A percentile compares a stretch with the other conserved stretches of the same genome.
Evolutionary conservation across 2,888 invertebrate species (phyloP).

Genomic region (Branchinecta sandiegonensis): DNA sequence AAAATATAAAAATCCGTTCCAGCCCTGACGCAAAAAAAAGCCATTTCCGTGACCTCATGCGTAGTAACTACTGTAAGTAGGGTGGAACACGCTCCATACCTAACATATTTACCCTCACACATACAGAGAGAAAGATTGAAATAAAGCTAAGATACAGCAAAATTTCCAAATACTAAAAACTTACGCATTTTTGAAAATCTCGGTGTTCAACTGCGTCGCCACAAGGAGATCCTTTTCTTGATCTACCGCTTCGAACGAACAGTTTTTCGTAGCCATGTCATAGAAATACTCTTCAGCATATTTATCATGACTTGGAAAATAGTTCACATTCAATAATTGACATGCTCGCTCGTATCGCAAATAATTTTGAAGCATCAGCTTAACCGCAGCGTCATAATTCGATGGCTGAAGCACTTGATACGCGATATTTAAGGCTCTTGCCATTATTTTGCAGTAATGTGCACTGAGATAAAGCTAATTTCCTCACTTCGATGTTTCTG

Average conservation of each 20-base stretch:
- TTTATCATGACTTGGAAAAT: slow-evolving; percentile 1
- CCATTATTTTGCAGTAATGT: no score
- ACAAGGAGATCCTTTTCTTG: not conserved
- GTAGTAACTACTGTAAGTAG: no score
- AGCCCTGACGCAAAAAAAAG: no score
- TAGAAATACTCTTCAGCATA: not conserved
- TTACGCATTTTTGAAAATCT: not conserved
- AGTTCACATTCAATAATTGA: not conserved
- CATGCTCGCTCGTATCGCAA: not conserved
- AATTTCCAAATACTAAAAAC: not conserved
- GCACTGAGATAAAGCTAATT: no score
- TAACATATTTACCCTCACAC: no score
- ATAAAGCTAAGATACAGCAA: no score
- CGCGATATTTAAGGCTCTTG: no score
- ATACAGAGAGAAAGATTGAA: no score
- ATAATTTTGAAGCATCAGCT: not conserved
- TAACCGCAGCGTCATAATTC: not conserved
- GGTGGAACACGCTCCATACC: no score
- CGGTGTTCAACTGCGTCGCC: not conserved
- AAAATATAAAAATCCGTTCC: no score
- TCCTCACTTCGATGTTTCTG: no score
- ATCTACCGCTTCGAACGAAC: not conserved
- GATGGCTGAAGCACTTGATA: not conserved
- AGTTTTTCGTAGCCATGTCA: not conserved
- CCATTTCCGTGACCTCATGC: no score